phyloP scores from a whole-genome alignment of 2,113 vertebrate genomes.

The Carollia perspicillata region DNA sequence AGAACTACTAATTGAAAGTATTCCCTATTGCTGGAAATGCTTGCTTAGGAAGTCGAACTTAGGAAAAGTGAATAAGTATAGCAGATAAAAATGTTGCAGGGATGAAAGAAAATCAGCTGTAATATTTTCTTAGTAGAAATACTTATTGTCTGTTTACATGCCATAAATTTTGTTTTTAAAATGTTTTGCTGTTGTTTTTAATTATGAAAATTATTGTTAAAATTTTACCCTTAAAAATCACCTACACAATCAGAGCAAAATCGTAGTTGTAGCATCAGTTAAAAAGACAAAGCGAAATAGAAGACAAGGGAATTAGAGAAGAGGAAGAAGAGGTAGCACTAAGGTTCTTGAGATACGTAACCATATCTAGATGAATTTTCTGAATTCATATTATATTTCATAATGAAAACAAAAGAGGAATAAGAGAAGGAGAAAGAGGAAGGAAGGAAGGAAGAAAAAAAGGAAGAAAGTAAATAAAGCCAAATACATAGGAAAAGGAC shows the following conservation, averaged over 20 bases:
- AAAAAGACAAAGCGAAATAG: neutral
- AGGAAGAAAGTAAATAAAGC: neutral
- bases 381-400: neutral
- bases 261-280: neutral
- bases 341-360: neutral
- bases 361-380: neutral
- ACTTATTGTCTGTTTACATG: neutral
- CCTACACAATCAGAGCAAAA: neutral
- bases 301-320: neutral
- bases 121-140: conserved; percentile 38
- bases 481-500: neutral
- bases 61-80: conserved; percentile 56
- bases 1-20: conserved; percentile 85
- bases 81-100: conserved; percentile 75
- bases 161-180: neutral
- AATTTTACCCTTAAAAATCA: neutral
- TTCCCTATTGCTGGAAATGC: conserved; percentile 79
- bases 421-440: neutral
- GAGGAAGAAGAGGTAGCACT: neutral
- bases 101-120: conserved; percentile 61
- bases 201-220: neutral
- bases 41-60: conserved; percentile 79
- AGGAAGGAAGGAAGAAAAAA: neutral
- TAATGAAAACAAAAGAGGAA: neutral
- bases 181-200: neutral